Base-by-base conservation (phyloP, 2,797 vertebrate species). In the Hyperoplus immaculatus region DNA sequence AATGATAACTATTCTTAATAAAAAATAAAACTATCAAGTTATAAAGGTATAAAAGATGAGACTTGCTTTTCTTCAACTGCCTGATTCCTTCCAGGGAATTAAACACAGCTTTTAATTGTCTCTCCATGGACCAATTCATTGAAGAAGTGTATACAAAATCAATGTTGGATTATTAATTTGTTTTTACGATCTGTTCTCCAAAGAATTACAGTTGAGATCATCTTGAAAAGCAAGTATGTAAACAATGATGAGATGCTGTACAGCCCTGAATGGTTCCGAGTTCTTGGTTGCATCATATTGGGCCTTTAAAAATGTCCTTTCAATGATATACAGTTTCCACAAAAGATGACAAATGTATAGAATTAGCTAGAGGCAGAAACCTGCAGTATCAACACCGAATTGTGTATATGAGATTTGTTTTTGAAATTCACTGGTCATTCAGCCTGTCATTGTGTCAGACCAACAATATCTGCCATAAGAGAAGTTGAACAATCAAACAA, bases 131-230 rank as follows among this genome's bases (percentile, higher is more conserved):
- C 54, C 11, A 36, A 45, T 54, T 58, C 56, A n/a, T 14, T 53
- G 15, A 55, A 9, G 15, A 55, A 9, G 57, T 46, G 66, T n/a
- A 49, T 71, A 43, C 18, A 56, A 1, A 18, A 36, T 46, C 57
- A 53, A 61, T 49, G 41, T 63, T 91, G 68, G 92, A 92, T 90
- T 83, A 91, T 90, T 89, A 77, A 92, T 89, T 61, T 77, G 8
- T 39, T 15, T 1, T 82, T 66, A 87, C 82, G 84, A 76, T 84
- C 41, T 39, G 61, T 73, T 58, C 85, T 82, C 87, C 15, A 39
- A 78, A 75, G 79, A 79, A 10, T 47, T 63, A 16, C 21, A n/a
- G 1, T 72, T 51, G 69, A 80, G 76, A 18, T 68, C 42, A 63
- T 75, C 72, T 50, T 69, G 68, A 16, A 16, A 77, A 39, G 15